These are phyloP conservation scores for Chrysotoxum bicinctum DNA, from an alignment of 2,888 invertebrate species.

Conservation along the genomic window DNA sequence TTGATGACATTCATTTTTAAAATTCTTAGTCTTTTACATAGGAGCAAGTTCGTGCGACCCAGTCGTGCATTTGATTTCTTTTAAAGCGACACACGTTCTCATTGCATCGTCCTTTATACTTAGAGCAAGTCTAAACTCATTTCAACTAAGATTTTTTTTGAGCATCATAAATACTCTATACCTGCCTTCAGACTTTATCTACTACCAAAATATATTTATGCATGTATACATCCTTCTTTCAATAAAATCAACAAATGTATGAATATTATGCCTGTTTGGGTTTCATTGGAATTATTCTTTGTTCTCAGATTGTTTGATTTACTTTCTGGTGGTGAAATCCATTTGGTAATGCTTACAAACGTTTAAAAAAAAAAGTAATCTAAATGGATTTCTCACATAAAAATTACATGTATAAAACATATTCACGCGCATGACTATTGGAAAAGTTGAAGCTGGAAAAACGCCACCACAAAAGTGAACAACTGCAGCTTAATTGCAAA, in stretches of 20 bases:
- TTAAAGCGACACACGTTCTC: too few relatives aligned
- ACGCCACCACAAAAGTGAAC: constrained; percentile 37
- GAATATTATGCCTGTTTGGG: background rate
- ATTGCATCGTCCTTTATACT: too few relatives aligned
- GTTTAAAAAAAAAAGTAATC: background rate
- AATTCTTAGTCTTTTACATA: too few relatives aligned
- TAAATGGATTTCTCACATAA: constrained; percentile 4
- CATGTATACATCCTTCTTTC: background rate
- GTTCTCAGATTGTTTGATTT: constrained; percentile 1
- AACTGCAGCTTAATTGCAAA: constrained; percentile 50
- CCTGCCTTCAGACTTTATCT: background rate
- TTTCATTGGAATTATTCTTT: constrained; percentile 2
- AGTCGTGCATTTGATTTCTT: too few relatives aligned
- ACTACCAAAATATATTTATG: too few relatives aligned
- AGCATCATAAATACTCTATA: background rate
- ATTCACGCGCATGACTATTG: background rate
- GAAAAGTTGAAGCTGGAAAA: background rate
- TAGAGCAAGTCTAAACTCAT: too few relatives aligned
- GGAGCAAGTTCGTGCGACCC: too few relatives aligned
- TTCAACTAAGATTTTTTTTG: background rate
- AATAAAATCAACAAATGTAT: background rate
- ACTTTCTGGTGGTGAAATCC: constrained; percentile 1
- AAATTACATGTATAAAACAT: constrained; percentile 7
- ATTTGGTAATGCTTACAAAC: background rate
- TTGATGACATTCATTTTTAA: too few relatives aligned